phyloP scores from a whole-genome alignment of 1,140 invertebrate genomes.

The Andricus grossulariae region DNA sequence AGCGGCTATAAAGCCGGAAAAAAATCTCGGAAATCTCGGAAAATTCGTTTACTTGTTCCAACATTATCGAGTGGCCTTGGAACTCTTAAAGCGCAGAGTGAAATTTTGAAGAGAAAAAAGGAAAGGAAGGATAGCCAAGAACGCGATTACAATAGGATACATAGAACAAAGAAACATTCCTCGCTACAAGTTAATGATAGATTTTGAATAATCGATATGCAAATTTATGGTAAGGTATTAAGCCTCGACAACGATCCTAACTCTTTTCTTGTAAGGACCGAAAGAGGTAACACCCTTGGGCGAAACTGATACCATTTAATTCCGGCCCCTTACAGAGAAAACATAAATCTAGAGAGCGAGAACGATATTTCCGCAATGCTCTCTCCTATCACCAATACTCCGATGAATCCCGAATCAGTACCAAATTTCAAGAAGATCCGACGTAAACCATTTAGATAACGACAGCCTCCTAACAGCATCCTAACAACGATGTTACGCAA shows the following conservation, averaged over 20 bases:
- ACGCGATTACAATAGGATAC: constrained; percentile 38
- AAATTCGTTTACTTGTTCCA: constrained; percentile 26
- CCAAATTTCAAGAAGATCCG: too few relatives aligned
- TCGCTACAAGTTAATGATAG: neutral
- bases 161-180: constrained; percentile 38
- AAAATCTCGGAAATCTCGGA: neutral
- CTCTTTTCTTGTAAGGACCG: constrained; percentile 15
- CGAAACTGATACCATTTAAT: constrained; percentile 26
- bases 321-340: neutral
- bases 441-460: too few relatives aligned
- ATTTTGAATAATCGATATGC: constrained; percentile 37
- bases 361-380: too few relatives aligned
- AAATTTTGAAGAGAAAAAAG: constrained; percentile 8
- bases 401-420: too few relatives aligned
- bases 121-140: constrained; percentile 40
- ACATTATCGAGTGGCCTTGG: neutral
- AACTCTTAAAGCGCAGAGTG: constrained; percentile 10
- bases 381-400: too few relatives aligned
- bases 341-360: too few relatives aligned
- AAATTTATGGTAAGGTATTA: constrained; percentile 27
- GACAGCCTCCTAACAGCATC: too few relatives aligned
- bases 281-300: neutral
- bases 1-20: too few relatives aligned
- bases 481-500: too few relatives aligned
- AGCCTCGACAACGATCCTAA: neutral